Evolutionary conservation across 1,140 invertebrate genomes (phyloP), one percentile per base, ranked within the genome.

Genomic region (Drosophila willistoni): DNA sequence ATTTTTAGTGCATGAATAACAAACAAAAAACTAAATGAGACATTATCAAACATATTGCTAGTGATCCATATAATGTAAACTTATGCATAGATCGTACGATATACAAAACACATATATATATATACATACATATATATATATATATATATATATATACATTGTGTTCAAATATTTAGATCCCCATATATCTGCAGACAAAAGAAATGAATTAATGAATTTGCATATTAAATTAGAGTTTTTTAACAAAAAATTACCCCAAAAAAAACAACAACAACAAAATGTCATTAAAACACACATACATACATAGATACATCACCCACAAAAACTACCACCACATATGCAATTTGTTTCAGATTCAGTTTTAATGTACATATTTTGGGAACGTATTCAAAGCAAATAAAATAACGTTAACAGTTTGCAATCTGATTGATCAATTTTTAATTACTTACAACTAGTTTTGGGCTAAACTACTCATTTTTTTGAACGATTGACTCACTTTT

Each of bases 341-440:
- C 54, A 68, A 54, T 57, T 66, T 41, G 14, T 10, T 25, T 60
- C 42, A 70, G 10, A 66, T 9, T 70, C 47, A 33, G 57, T 82
- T 71, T 64, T 42, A 68, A 73, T 86, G 83, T 86, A 86, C 76
- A 86, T 86, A 86, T 79, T 86, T 71, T 73, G 78, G 73, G 36
- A 57, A 73, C 68, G 60, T 77, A 62, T 76, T 75, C 73, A 75
- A 29, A 68, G 44, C 61, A 69, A 77, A 71, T 65, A 77, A 77
- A 77, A 71, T 77, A 77, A 73, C 41, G 73, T 77, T 77, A 70
- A 77, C 55, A 36, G 73, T 77, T 76, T 73, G 70, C 73, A 76
- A 14, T 51, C 44, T 55, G 0, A 64, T 59, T 54, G 9, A 19
- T 22, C 1, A 19, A 22, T 51, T 51, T 51, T 51, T 22, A 22